Evolutionary conservation across 2,113 vertebrate species (phyloP).

Genomic region (Lophura nycthemera): DNA sequence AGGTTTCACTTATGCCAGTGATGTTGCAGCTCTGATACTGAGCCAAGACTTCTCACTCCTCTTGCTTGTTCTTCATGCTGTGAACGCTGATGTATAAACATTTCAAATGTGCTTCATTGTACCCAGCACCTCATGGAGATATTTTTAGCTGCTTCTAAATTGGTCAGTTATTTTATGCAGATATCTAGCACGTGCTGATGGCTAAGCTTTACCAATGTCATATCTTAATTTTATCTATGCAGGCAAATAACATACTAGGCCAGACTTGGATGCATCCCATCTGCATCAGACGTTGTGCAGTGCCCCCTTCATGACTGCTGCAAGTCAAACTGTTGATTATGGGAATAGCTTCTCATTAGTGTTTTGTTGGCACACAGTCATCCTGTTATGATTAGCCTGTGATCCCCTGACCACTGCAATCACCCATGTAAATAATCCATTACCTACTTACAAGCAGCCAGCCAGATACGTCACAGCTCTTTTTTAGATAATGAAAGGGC

Average conservation of each 20-base stretch:
- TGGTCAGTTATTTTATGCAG: not conserved
- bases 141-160: not conserved
- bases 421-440: conserved; percentile 26
- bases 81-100: not conserved
- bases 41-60: not conserved
- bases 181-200: not conserved
- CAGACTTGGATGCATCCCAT: not conserved
- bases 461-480: not conserved
- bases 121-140: not conserved
- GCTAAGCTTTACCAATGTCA: not conserved
- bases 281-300: not conserved
- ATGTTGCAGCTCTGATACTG: not conserved
- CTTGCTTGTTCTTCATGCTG: not conserved
- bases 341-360: not conserved
- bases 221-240: not conserved
- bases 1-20: not conserved
- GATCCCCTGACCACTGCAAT: conserved; percentile 19
- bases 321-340: not conserved
- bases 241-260: not conserved
- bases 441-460: conserved; percentile 17
- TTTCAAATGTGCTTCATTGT: not conserved
- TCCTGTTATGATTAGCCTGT: not conserved
- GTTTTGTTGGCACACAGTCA: not conserved
- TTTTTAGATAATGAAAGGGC: not conserved
- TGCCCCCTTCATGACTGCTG: not conserved